Evolutionary conservation across 2,797 vertebrate genomes (phyloP), one percentile per base, ranked within the genome.

Genomic region (Huso huso): DNA sequence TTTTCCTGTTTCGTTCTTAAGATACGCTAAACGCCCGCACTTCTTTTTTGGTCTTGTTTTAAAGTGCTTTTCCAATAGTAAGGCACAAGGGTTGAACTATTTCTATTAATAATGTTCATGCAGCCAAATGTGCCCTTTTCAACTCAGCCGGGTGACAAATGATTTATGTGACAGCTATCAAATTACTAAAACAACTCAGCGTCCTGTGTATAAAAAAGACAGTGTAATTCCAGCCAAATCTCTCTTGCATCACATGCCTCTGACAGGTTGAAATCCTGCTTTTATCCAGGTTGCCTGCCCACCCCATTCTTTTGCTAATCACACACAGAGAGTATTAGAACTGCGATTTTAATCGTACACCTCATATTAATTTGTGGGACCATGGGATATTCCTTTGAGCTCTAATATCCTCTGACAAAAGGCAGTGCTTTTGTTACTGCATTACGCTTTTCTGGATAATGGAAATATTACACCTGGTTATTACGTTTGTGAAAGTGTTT

Each of bases 101-200:
- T 58, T 58, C 55, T 58, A 58, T 58, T 58, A 58, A 58, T 58
- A 58, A 58, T 58, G 55, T 58, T 58, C 55, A 58, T 58, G 55
- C 55, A 58, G 55, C 55, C 55, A 58, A 64, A 63, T 63, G 49
- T 62, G 55, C 37, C 68, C 66, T 68, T 72, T 72, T 70, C 65
- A 68, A 49, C 67, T 4, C 15, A 50, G 61, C 69, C 59, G 64
- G 62, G 62, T 68, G 66, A 49, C 55, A 67, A 61, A 52, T 65
- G 66, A 58, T 66, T 58, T 66, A 69, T 59, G 62, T 74, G 69
- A 65, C 68, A 69, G 65, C 66, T 68, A 66, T 72, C 66, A 66
- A 72, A 66, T 55, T 55, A 37, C 60, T 51, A 49, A 65, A 69
- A 67, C 49, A 59, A 57, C 63, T 65, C 37, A 12, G 65, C 52